Base-by-base conservation (phyloP, 2,888 invertebrate genomes). In the Epinotia demarniana region DNA sequence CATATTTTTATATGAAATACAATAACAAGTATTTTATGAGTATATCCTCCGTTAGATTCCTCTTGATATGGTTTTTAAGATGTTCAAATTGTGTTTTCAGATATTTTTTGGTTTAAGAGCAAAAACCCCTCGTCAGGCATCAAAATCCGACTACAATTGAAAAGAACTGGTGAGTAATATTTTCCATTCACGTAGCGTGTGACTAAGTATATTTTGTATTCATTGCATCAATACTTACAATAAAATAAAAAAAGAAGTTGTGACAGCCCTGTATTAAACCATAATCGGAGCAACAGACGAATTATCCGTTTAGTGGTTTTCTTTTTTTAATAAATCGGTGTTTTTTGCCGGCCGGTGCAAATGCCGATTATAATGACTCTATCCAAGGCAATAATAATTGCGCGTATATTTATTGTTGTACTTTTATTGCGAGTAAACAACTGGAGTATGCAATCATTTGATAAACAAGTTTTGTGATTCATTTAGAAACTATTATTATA, bases 261-360 rank as follows among this genome's bases (percentile, higher is more conserved):
- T 58, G 75, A 9, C 62, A 72, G n/a, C 75, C 75, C 75, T 75
- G 6, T 9, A 27, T 6, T 27, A 19, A 27, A 23, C 58, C 6
- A 46, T 72, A 72, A 72, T 67, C 66, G 71, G 75, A 72, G 75
- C 66, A 75, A 67, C 75, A 46, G 27, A 43, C 66, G 46, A 75
- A 75, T 67, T 75, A 75, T 75, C 75, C 71, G 57, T 75, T 75
- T 72, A 75, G 75, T 46, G 71, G 61, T 72, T 67, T 53, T 67
- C 19, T 72, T 72, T 72, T 71, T 71, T 67, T 68, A 62, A 61
- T 73, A 73, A 73, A 73, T 73, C 55, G 73, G 16, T 46, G 43
- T 75, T 75, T 60, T 69, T 66, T 66, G 27, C 64, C 13, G 23
- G 75, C 23, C n/a, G 43, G 39, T 16, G 71, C 75, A 75, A 75